Evolutionary conservation across 2,888 invertebrate species (phyloP).

Genomic region (Gari tellinella): DNA sequence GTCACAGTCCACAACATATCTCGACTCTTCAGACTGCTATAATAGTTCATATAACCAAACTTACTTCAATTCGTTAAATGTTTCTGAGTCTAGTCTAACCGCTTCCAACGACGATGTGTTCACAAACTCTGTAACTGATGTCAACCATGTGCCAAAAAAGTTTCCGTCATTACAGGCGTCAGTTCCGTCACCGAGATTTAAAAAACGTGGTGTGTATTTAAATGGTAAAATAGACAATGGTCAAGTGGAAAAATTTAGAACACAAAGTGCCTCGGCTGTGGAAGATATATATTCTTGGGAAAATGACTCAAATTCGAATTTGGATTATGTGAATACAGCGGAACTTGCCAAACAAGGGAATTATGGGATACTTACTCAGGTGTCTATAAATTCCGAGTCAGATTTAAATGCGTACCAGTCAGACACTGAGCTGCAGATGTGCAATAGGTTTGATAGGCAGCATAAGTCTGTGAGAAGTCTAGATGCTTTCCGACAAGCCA

Average conservation of each 20-base stretch:
- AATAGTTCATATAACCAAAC: conserved; percentile 37
- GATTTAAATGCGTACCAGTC: conserved; percentile 58
- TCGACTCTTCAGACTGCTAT: conserved; percentile 50
- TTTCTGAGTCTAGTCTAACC: conserved; percentile 56
- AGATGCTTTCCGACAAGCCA: conserved; percentile 42
- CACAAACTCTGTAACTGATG: conserved; percentile 49
- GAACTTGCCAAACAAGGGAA: conserved; percentile 57
- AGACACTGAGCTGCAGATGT: conserved; percentile 61
- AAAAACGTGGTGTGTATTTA: conserved; percentile 4
- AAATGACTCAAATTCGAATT: conserved; percentile 19
- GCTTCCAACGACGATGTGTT: conserved; percentile 70
- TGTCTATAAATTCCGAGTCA: conserved; percentile 27
- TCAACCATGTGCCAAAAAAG: conserved; percentile 5
- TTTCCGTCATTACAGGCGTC: conserved; percentile 20
- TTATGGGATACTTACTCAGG: conserved; percentile 42
- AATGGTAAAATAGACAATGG: conserved; percentile 5
- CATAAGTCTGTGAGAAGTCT: conserved; percentile 33
- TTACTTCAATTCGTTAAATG: conserved; percentile 56
- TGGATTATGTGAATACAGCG: conserved; percentile 56
- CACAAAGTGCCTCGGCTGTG: conserved; percentile 72
- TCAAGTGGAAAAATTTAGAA: conserved; percentile 57
- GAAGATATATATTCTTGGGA: conserved; percentile 63
- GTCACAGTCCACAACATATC: conserved; percentile 43
- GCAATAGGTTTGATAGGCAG: conserved; percentile 41
- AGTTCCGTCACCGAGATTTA: conserved; percentile 20